A percentile compares a stretch with the other conserved stretches of the same genome.
These are phyloP conservation scores for Cheiracanthium punctorium DNA, from an alignment of 2,888 invertebrate species.

Conservation along the genomic window DNA sequence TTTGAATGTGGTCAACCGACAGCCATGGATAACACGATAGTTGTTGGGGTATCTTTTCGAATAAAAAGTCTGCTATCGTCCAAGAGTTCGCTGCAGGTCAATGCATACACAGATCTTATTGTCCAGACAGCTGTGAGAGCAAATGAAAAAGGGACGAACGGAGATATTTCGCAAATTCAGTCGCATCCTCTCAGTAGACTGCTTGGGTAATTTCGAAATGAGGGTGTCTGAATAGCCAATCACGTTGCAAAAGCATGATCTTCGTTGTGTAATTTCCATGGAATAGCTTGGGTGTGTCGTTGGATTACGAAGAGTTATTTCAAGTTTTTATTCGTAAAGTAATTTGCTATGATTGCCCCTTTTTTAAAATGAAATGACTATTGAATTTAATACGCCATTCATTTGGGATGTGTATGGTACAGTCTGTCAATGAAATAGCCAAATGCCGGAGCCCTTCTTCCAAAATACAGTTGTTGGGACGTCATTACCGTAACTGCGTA, in stretches of 20 bases:
- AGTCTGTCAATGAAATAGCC: too few species aligned
- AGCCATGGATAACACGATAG: conserved; percentile 15
- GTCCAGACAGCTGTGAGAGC: neutral
- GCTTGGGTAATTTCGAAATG: neutral
- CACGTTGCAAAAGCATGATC: neutral
- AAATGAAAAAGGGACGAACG: neutral
- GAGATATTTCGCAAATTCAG: neutral
- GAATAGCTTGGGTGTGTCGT: neutral
- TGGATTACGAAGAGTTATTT: too few species aligned
- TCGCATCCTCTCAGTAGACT: neutral
- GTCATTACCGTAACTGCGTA: too few species aligned
- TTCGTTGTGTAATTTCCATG: neutral
- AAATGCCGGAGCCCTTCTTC: too few species aligned
- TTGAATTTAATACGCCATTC: too few species aligned
- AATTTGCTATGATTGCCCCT: too few species aligned
- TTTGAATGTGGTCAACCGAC: conserved; percentile 47
- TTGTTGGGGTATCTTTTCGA: conserved; percentile 12
- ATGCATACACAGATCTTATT: neutral
- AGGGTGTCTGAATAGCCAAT: neutral
- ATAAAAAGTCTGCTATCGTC: neutral
- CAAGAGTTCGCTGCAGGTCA: conserved; percentile 41
- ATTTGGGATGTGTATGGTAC: too few species aligned
- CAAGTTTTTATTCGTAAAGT: too few species aligned
- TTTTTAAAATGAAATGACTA: too few species aligned
- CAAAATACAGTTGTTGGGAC: too few species aligned